Base-by-base conservation (phyloP, 2,797 vertebrate species). In the Toxotes lorentzi region DNA sequence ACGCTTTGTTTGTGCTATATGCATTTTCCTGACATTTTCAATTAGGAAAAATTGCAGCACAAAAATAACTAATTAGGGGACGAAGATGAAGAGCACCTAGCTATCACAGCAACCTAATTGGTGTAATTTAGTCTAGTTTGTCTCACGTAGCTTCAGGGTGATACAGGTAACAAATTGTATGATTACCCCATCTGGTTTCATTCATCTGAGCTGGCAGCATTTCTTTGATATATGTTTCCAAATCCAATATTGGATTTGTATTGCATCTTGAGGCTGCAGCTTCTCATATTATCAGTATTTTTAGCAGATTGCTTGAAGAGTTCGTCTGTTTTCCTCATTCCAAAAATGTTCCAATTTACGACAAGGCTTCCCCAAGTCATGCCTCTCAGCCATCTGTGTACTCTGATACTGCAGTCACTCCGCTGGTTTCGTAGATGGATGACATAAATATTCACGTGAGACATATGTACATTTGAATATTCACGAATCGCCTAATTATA, bases 1-100 rank as follows among this genome's bases (percentile, higher is more conserved):
- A 84, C 40, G 83, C 89, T 92, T 88, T 92, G 91, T 92, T 93
- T 91, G 89, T 76, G 71, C 70, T 86, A 79, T 84, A 90, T 81
- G 60, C 85, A 81, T 92, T 89, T 93, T 88, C 78, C 81, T 91
- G 91, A 92, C 85, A 47, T 89, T 83, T 94, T 89, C 88, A 92
- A 92, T 94, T 89, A 93, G 72, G 81, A 89, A 88, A 89, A 92
- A 91, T 90, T 89, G 78, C 82, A 45, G 79, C 84, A 82, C 79
- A 90, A 92, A 93, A 93, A 89, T 81, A 86, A 79, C 79, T 93
- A 89, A 94, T 91, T 90, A 89, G 77, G 75, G 68, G 64, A 88
- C 45, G 34, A 84, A 81, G 88, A 88, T 82, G 82, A 88, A 79
- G 78, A 86, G 69, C 81, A 83, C 53, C 78, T 66, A 38, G 68